A percentile compares a stretch with the other conserved stretches of the same genome.
These are phyloP conservation scores for Tragelaphus scriptus DNA, from an alignment of 2,113 vertebrate genomes.

Conservation along the genomic window DNA sequence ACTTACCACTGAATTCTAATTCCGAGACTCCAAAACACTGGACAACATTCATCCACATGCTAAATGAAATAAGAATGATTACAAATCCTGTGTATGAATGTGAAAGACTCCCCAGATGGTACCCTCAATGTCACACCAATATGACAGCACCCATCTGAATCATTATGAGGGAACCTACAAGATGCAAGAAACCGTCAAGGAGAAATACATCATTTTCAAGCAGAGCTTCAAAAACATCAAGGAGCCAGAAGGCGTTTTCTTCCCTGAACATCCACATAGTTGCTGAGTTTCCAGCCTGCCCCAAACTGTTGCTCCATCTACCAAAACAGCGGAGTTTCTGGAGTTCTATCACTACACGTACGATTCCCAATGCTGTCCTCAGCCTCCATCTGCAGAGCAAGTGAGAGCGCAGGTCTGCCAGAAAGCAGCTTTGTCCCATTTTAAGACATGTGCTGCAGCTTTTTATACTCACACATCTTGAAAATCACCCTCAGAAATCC, in stretches of 20 bases:
- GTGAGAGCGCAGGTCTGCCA: not conserved
- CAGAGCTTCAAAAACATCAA: not conserved
- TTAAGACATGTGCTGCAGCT: not conserved
- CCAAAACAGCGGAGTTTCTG: not conserved
- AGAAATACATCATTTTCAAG: not conserved
- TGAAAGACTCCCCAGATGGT: not conserved
- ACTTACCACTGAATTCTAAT: not conserved
- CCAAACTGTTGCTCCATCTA: not conserved
- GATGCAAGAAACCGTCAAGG: not conserved
- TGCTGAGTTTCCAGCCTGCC: not conserved
- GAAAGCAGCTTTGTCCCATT: not conserved
- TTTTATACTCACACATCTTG: not conserved
- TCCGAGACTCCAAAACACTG: not conserved
- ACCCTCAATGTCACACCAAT: conserved; percentile 21
- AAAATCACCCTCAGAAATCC: not conserved
- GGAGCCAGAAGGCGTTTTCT: not conserved
- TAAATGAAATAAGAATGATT: conserved; percentile 7
- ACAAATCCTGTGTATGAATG: not conserved
- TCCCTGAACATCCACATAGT: not conserved
- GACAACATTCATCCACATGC: not conserved
- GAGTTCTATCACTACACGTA: not conserved
- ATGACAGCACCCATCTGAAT: not conserved
- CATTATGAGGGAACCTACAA: not conserved
- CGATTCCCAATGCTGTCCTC: not conserved
- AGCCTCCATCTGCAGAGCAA: not conserved